Evolutionary conservation across 1,140 invertebrate species (phyloP).

Genomic region (Dinothrombium tinctorium): DNA sequence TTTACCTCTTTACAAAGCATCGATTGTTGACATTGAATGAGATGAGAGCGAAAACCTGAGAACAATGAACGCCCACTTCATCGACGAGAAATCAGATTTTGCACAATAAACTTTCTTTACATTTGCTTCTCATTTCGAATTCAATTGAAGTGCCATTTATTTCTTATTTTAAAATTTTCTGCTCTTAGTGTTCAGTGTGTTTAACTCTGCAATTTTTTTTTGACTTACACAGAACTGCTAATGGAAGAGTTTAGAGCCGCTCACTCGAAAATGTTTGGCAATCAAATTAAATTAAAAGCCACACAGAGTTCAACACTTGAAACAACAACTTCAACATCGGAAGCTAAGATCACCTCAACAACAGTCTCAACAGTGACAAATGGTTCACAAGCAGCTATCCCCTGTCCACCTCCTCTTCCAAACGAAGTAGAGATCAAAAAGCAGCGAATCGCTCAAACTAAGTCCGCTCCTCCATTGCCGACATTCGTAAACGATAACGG

Average conservation of each 20-base stretch:
- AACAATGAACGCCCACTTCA: not conserved
- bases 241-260: constrained; percentile 16
- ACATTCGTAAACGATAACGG: not conserved
- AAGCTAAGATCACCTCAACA: not conserved
- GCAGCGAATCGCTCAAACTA: not conserved
- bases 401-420: not conserved
- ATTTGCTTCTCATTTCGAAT: no score
- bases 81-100: not conserved
- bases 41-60: no score
- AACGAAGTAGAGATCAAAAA: not conserved
- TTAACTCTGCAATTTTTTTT: no score
- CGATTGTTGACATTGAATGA: no score
- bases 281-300: not conserved
- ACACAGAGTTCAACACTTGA: not conserved
- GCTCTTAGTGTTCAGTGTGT: no score
- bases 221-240: constrained; percentile 14
- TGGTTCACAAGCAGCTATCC: not conserved
- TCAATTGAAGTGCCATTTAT: no score
- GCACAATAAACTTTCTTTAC: not conserved
- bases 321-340: not conserved
- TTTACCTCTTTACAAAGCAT: no score
- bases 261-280: constrained; percentile 16
- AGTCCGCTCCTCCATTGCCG: not conserved
- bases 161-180: no score
- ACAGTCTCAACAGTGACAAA: not conserved